Base-by-base conservation (phyloP, 1,140 invertebrate genomes). In the Ruditapes philippinarum region DNA sequence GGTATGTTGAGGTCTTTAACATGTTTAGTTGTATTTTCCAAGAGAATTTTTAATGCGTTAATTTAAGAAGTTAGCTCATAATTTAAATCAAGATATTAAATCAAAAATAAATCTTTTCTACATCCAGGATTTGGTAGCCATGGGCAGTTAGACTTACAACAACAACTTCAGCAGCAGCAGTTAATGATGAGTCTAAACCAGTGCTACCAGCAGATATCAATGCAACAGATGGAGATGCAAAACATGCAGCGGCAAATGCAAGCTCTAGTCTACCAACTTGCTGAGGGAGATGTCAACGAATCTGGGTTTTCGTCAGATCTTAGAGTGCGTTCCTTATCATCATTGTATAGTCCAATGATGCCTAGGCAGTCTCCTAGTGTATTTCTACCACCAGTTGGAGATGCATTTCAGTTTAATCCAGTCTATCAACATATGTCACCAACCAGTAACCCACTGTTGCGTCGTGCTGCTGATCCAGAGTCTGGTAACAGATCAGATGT, bases 151-250 rank as follows among this genome's bases (percentile, higher is more conserved):
- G 90, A 93, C 45, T 73, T 94, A 36, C 91, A 94, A 82, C 92
- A 94, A 57, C 92, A 93, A 70, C 79, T 94, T 40, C 94, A 95
- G 81, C 94, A 95, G 68, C 94, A 95, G 74, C 94, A 95, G 81
- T 78, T 94, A 73, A 91, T 95, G 91, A 90, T 95, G 91, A 91
- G 89, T 49, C 73, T 95, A 65, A 94, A 93, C 73, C 95, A 95
- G 81, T 94, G 93, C 83, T 91, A 94, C 68, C 94, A 95, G 86
- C 94, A 95, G 83, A 89, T 95, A 57, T 87, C 91, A 76, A 84
- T 93, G 76, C 95, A 95, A 86, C 95, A 95, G 70, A 81, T 91
- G 65, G 95, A 95, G 78, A 94, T 95, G 83, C 92, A 93, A 25
- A 93, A 94, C 57, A 78, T 92, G 49, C 92, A 92, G 70, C 25